Evolutionary conservation across 2,797 vertebrate species (phyloP).

Genomic region (Hipposideros larvatus): DNA sequence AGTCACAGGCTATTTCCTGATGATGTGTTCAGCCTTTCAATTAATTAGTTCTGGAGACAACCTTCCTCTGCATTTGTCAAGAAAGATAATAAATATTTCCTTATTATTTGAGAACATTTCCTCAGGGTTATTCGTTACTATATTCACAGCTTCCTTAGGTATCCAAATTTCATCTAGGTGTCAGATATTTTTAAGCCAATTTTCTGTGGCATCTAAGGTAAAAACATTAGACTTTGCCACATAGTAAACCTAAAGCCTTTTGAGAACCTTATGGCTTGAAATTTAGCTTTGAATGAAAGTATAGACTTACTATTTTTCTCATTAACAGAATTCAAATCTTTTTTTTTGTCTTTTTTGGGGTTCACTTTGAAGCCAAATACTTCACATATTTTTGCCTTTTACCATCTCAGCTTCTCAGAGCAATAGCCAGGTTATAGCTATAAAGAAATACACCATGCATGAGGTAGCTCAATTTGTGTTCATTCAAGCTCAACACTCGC

Average conservation of each 20-base stretch:
- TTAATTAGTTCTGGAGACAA: background rate
- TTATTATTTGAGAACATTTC: background rate
- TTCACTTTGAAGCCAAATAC: constrained; percentile 30
- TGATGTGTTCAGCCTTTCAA: background rate
- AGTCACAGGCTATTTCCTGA: background rate
- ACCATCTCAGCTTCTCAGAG: background rate
- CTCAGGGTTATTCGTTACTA: background rate
- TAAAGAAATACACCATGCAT: constrained; percentile 54
- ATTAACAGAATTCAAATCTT: background rate
- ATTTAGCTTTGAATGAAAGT: constrained; percentile 2
- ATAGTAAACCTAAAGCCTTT: background rate
- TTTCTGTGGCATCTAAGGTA: background rate
- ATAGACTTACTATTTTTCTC: background rate
- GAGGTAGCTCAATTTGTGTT: constrained; percentile 13
- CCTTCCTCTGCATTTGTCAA: background rate
- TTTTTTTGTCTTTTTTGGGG: background rate
- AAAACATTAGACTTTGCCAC: background rate
- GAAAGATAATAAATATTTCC: background rate
- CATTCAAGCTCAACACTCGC: constrained; percentile 1
- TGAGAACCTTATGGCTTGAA: background rate
- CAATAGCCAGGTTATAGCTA: background rate
- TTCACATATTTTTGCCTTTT: background rate
- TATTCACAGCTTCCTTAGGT: background rate
- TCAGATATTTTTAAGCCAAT: background rate
- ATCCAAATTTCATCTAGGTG: background rate